Evolutionary conservation across 2,888 invertebrate genomes (phyloP).

Genomic region (Epiblema foenella): DNA sequence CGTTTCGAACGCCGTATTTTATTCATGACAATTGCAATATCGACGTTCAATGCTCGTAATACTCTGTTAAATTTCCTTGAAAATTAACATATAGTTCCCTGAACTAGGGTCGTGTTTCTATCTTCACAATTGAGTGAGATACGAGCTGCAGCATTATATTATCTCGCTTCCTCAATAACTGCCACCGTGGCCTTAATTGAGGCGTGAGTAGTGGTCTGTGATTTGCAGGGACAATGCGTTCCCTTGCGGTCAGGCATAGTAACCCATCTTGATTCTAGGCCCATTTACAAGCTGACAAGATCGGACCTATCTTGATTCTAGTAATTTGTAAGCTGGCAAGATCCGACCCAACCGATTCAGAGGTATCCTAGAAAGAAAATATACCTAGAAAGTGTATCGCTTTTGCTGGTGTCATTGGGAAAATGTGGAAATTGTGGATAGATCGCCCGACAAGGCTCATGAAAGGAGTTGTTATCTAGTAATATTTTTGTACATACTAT

Average conservation of each 20-base stretch:
- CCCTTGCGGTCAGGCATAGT: constrained; percentile 34
- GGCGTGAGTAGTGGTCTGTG: constrained; percentile 53
- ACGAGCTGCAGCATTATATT: constrained; percentile 53
- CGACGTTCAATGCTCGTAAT: constrained; percentile 13
- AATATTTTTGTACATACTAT: no score
- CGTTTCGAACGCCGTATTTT: constrained; percentile 16
- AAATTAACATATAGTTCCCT: constrained; percentile 30
- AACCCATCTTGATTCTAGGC: constrained; percentile 27
- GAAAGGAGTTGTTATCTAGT: neutral
- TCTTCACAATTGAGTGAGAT: constrained; percentile 47
- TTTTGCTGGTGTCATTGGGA: constrained; percentile 5
- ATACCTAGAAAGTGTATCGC: constrained; percentile 27
- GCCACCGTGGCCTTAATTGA: constrained; percentile 62
- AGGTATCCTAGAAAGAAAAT: constrained; percentile 16
- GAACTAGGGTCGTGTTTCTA: constrained; percentile 29
- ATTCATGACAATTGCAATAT: constrained; percentile 13
- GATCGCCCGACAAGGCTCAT: neutral
- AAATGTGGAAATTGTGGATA: neutral
- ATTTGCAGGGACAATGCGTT: constrained; percentile 40
- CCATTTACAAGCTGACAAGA: constrained; percentile 22
- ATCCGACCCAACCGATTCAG: constrained; percentile 10
- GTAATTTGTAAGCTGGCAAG: constrained; percentile 10
- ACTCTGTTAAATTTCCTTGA: constrained; percentile 17
- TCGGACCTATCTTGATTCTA: constrained; percentile 22
- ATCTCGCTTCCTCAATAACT: constrained; percentile 63